A percentile compares a stretch with the other conserved stretches of the same genome.
Conservation (phyloP, 2,797 vertebrate species). For the Dicrostonyx torquatus region DNA sequence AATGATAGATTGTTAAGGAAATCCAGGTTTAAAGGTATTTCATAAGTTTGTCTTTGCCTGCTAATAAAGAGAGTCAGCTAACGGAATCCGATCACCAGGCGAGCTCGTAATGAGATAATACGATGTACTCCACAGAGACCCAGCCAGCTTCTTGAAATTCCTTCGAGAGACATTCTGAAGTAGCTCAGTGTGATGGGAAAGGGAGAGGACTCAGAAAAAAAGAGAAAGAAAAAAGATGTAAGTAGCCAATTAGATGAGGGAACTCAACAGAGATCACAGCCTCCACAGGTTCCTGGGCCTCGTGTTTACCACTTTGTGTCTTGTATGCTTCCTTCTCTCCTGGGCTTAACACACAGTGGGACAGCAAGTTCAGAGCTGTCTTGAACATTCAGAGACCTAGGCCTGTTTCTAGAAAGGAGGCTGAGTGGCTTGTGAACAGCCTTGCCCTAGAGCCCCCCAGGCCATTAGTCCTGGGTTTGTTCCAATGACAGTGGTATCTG, state of each 20-base stretch:
- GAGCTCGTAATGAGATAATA: constrained; percentile 71
- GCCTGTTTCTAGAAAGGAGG: neutral
- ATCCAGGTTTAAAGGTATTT: constrained; percentile 76
- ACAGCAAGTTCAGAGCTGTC: neutral
- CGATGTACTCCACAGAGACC: constrained; percentile 68
- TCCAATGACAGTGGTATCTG: neutral
- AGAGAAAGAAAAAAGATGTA: constrained; percentile 18
- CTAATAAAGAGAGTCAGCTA: constrained; percentile 78
- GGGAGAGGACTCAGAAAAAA: neutral
- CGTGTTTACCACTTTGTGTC: neutral
- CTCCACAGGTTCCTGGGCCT: neutral
- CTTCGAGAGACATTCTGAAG: constrained; percentile 69
- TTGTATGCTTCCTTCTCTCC: neutral
- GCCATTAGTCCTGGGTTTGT: neutral
- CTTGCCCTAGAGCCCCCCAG: neutral
- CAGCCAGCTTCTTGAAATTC: constrained; percentile 70
- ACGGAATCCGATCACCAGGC: constrained; percentile 72
- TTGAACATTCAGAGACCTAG: neutral
- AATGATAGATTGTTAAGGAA: constrained; percentile 78
- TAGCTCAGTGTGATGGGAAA: constrained; percentile 6
- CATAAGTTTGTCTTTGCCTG: constrained; percentile 75
- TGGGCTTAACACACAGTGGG: neutral
- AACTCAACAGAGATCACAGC: constrained; percentile 54
- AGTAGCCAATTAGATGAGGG: constrained; percentile 62
- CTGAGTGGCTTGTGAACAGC: neutral